phyloP scores from a whole-genome alignment of 2,113 vertebrate species.

The Melierax canorus region DNA sequence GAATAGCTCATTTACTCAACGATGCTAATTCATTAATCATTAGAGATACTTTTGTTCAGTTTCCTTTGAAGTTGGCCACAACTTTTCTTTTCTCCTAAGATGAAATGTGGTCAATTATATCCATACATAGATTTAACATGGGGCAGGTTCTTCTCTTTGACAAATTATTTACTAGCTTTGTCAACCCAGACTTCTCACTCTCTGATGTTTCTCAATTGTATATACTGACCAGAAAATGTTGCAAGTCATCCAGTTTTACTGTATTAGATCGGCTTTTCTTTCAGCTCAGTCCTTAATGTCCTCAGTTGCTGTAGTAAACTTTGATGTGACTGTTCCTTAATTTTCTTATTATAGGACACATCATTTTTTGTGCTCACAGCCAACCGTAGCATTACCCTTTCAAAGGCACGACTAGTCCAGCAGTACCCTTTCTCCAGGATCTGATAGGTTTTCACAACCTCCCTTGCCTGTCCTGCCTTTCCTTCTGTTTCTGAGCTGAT shows the following conservation, averaged over 20 bases:
- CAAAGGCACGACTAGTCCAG: neutral
- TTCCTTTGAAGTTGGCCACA: constrained; percentile 63
- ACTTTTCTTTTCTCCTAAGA: constrained; percentile 61
- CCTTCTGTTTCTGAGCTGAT: neutral
- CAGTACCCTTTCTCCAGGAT: neutral
- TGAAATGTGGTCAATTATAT: constrained; percentile 64
- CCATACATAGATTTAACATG: constrained; percentile 44
- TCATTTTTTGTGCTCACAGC: neutral
- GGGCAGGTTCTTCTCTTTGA: constrained; percentile 33
- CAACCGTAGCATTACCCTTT: neutral
- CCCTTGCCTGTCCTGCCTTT: neutral
- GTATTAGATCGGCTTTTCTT: neutral
- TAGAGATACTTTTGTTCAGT: constrained; percentile 50
- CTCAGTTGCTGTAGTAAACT: neutral
- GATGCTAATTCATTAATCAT: constrained; percentile 71
- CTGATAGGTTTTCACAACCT: neutral
- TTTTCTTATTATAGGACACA: neutral
- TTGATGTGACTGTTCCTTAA: neutral
- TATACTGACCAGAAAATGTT: constrained; percentile 32
- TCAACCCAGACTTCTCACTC: neutral
- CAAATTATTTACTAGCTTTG: constrained; percentile 44
- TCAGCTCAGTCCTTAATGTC: neutral
- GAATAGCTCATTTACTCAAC: constrained; percentile 59
- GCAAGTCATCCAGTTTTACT: neutral
- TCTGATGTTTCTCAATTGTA: constrained; percentile 29